These are phyloP conservation scores for Peucedramus taeniatus DNA, from an alignment of 2,113 vertebrate species.

Conservation along the genomic window DNA sequence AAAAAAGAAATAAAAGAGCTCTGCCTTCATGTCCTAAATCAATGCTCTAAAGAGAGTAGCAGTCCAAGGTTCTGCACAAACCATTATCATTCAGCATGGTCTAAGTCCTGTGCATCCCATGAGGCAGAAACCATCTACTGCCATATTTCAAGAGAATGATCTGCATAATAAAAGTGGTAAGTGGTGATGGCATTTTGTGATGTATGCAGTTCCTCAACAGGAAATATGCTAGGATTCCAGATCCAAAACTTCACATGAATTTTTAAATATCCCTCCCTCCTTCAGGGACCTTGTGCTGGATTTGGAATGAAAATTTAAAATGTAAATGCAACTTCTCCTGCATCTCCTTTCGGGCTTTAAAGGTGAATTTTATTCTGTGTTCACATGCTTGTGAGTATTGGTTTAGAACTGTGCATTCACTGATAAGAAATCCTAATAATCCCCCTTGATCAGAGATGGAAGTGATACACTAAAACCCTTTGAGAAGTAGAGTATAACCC, in stretches of 20 bases:
- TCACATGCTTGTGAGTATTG: not conserved
- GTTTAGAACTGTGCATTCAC: not conserved
- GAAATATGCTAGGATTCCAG: not conserved
- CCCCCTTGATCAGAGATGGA: not conserved
- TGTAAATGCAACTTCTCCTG: not conserved
- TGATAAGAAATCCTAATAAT: slow-evolving; percentile 14
- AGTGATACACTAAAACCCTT: not conserved
- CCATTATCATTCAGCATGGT: not conserved
- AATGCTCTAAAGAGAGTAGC: not conserved
- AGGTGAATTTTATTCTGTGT: slow-evolving; percentile 12
- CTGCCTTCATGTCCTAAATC: not conserved
- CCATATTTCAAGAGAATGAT: not conserved
- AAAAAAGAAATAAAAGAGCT: not conserved
- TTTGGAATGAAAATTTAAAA: slow-evolving; percentile 31
- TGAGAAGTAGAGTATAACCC: not conserved
- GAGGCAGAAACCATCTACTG: not conserved
- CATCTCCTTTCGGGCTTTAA: not conserved
- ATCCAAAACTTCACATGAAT: not conserved
- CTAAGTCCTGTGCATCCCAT: not conserved
- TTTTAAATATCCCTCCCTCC: not conserved
- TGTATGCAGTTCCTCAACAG: not conserved
- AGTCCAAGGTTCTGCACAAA: not conserved
- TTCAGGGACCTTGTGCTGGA: not conserved
- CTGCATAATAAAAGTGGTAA: slow-evolving; percentile 3
- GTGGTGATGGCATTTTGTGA: not conserved